These are phyloP conservation scores for Dermochelys coriacea DNA, from an alignment of 2,797 vertebrate species.

Conservation along the genomic window DNA sequence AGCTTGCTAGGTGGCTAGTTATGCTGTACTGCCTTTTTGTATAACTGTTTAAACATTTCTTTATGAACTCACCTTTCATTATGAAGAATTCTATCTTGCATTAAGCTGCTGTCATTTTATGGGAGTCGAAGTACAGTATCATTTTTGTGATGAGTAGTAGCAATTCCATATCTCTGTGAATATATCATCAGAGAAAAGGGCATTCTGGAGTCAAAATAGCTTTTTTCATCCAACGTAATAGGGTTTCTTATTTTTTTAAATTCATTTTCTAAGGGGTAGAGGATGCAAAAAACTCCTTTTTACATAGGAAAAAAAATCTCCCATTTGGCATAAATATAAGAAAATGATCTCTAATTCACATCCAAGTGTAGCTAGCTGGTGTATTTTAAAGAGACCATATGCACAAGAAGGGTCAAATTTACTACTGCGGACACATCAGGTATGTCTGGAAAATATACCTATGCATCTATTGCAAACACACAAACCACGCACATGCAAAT, in stretches of 20 bases:
- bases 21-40: background rate
- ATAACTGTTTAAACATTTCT: background rate
- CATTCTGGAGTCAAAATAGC: background rate
- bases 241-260: background rate
- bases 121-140: background rate
- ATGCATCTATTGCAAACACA: background rate
- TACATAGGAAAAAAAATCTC: background rate
- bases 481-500: background rate
- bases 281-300: background rate
- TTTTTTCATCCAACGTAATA: background rate
- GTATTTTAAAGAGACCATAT: background rate
- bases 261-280: background rate
- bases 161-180: slow-evolving; percentile 1
- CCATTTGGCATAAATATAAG: background rate
- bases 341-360: background rate
- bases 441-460: background rate
- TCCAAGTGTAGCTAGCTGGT: background rate
- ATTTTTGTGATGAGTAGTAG: background rate
- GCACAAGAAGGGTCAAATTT: background rate
- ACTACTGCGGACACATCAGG: background rate
- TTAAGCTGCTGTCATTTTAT: background rate
- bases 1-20: background rate
- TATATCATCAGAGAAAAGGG: background rate
- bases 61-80: background rate
- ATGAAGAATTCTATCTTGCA: background rate